phyloP scores from a whole-genome alignment of 2,888 invertebrate genomes.

The Tachina fera region DNA sequence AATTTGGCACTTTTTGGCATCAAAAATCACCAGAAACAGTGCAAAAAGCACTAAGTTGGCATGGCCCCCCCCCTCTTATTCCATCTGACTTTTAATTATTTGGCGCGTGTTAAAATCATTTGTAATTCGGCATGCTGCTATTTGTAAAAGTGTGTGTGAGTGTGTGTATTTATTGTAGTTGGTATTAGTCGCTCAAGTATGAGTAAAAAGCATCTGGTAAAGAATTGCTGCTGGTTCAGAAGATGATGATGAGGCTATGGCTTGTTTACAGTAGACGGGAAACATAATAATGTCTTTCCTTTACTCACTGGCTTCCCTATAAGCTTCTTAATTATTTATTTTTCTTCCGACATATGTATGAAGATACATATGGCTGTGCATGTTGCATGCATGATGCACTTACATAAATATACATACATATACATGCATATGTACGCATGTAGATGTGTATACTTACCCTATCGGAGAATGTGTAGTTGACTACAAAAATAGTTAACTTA shows the following conservation, averaged over 20 bases:
- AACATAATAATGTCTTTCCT: slow-evolving; percentile 34
- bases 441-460: background rate
- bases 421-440: background rate
- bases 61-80: too few species aligned
- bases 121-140: slow-evolving; percentile 64
- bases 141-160: slow-evolving; percentile 33
- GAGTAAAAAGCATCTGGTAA: slow-evolving; percentile 46
- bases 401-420: too few species aligned
- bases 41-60: too few species aligned
- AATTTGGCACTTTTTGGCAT: too few species aligned
- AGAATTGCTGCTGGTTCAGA: slow-evolving; percentile 5
- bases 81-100: slow-evolving; percentile 58
- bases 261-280: slow-evolving; percentile 20
- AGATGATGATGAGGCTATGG: slow-evolving; percentile 7
- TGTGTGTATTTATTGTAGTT: slow-evolving; percentile 6
- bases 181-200: background rate
- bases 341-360: slow-evolving; percentile 51
- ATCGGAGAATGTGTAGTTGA: too few species aligned
- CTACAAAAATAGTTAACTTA: too few species aligned
- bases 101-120: slow-evolving; percentile 64
- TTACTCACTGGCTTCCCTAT: background rate
- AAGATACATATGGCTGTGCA: slow-evolving; percentile 6
- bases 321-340: background rate
- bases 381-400: slow-evolving; percentile 49
- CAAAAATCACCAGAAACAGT: too few species aligned